Percentiles rank a stretch among this genome's conserved stretches.
Evolutionary conservation across 2,113 vertebrate genomes (phyloP).

Genomic region (Pangasianodon hypophthalmus): DNA sequence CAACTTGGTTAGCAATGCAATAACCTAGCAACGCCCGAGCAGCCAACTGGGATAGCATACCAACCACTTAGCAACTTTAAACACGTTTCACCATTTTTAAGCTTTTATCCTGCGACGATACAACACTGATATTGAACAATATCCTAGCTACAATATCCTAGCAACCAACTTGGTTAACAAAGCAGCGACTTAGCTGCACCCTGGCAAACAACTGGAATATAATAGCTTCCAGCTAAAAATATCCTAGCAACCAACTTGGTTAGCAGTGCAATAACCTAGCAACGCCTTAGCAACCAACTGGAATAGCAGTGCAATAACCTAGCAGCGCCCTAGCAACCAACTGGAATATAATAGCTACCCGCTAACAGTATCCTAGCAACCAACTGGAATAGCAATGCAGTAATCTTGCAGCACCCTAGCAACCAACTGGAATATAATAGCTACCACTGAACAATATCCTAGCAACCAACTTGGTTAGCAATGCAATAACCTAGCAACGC

Average conservation of each 20-base stretch:
- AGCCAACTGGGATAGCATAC: no score
- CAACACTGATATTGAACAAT: no score
- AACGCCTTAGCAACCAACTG: no score
- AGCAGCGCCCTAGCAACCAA: not conserved
- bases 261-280: not conserved
- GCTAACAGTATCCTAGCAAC: not conserved
- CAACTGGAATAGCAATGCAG: not conserved
- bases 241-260: not conserved
- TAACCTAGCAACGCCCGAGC: not conserved
- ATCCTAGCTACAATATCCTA: no score
- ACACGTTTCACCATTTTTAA: not conserved
- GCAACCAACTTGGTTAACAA: no score
- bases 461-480: not conserved
- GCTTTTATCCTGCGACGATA: no score
- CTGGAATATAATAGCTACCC: not conserved
- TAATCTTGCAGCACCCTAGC: not conserved
- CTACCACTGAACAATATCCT: no score
- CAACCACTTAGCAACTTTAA: not conserved
- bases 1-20: not conserved
- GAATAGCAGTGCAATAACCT: not conserved
- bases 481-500: not conserved
- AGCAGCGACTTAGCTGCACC: no score
- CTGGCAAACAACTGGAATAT: no score
- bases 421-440: not conserved
- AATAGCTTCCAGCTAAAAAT: no score